A percentile compares a stretch with the other conserved stretches of the same genome.
Conservation (phyloP, 2,888 invertebrate genomes). For the Stenolophus ochropezus region DNA sequence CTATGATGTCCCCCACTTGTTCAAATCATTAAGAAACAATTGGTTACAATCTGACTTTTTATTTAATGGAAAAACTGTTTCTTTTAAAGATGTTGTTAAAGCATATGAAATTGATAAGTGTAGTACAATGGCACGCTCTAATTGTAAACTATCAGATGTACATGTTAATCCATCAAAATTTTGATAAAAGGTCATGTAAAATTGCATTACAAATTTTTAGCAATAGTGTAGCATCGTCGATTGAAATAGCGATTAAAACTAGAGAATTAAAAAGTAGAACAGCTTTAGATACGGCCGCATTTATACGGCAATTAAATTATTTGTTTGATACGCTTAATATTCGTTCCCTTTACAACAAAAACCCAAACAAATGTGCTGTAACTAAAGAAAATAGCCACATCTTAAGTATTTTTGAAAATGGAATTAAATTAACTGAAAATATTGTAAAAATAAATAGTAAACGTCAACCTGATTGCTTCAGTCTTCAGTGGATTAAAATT, state of each 20-base stretch:
- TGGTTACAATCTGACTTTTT: neutral
- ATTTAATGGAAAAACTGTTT: constrained; percentile 7
- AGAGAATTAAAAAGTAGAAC: neutral
- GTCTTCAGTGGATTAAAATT: neutral
- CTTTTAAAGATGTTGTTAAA: constrained; percentile 23
- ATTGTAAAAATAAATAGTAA: neutral
- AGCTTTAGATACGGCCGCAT: neutral
- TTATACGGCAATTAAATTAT: neutral
- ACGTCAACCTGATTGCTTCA: constrained; percentile 4
- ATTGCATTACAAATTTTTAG: constrained; percentile 39
- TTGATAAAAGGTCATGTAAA: constrained; percentile 43
- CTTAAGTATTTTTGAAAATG: neutral
- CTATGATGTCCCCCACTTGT: constrained; percentile 32
- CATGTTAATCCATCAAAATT: constrained; percentile 8
- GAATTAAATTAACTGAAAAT: neutral
- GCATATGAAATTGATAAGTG: neutral
- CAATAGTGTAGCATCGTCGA: constrained; percentile 22
- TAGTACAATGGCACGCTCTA: constrained; percentile 9
- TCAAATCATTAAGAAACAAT: constrained; percentile 45
- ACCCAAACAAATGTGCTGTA: constrained; percentile 1
- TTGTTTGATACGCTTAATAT: neutral
- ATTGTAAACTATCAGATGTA: constrained; percentile 10
- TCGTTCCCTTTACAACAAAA: neutral
- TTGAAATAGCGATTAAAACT: constrained; percentile 5
- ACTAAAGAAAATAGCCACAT: neutral